Base-by-base conservation (phyloP, 1,140 invertebrate genomes). In the Solenopsis fugax region DNA sequence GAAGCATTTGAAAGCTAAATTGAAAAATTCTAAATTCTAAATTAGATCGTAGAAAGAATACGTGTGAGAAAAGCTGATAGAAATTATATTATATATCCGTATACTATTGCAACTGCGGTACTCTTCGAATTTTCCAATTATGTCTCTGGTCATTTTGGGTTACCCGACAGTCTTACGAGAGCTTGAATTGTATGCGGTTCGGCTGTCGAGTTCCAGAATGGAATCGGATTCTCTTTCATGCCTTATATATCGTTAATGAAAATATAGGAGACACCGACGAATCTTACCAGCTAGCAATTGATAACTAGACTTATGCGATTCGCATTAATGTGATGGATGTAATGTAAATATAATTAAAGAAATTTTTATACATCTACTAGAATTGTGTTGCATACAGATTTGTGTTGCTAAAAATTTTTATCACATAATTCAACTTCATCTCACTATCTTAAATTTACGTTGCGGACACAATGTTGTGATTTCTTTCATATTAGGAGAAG, bases 401-500 rank as follows among this genome's bases (percentile, higher is more conserved):
- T 67, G 10, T 67, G 62, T 12, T 2, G 16, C 2, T 34, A n/a
- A 64, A 24, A 45, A 45, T 10, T 45, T 62, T 62, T 29, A 12
- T 6, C 24, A 64, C 29, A 18, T 18, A 21, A 50, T 78, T n/a
- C 37, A 10, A 64, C n/a, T n/a, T 65, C 24, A 18, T 21, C 10
- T 58, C 21, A 24, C 16, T n/a, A 18, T 1, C 13, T 37, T 12
- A 41, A 60, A 64, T 10, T 34, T n/a, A 50, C 6, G 41, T 58
- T 37, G 56, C 4, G 62, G 9, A 48, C n/a, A 24, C 54, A 52
- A 34, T 41, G 21, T 48, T 69, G 12, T 10, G 24, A 60, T 41
- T 60, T 75, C 58, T 71, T 34, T 50, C 65, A 21, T 29, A 18
- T 24, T 58, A 58, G 41, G 41, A 5, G 41, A 89, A 84, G 86